phyloP scores from a whole-genome alignment of 1,140 invertebrate genomes.

The Drosophila ohnishii region DNA sequence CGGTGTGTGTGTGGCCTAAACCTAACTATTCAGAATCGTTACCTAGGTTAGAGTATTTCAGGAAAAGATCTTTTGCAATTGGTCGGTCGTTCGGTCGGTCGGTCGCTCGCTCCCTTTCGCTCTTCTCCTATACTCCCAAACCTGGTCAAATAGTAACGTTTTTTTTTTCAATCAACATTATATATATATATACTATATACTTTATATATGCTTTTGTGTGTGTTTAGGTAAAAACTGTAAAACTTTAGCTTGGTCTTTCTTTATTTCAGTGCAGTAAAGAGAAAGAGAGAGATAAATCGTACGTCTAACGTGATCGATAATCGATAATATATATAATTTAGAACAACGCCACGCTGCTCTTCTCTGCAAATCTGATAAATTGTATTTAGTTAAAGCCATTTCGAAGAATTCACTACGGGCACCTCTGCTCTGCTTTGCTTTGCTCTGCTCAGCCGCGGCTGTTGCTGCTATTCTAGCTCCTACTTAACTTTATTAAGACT shows the following conservation, averaged over 20 bases:
- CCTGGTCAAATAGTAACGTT: constrained; percentile 29
- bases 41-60: constrained; percentile 38
- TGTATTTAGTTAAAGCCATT: constrained; percentile 79
- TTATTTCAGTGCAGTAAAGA: constrained; percentile 20
- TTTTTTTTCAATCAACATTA: constrained; percentile 26
- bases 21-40: constrained; percentile 31
- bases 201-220: constrained; percentile 18
- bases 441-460: neutral
- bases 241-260: constrained; percentile 45
- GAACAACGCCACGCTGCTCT: constrained; percentile 19
- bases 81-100: constrained; percentile 82
- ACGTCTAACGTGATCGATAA: constrained; percentile 37
- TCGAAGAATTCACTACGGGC: constrained; percentile 79
- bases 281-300: constrained; percentile 32
- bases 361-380: constrained; percentile 42
- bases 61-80: constrained; percentile 65
- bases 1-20: constrained; percentile 8
- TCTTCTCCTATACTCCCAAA: constrained; percentile 14
- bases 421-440: constrained; percentile 36
- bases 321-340: constrained; percentile 25
- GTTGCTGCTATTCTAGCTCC: constrained; percentile 10
- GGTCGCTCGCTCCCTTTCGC: constrained; percentile 68
- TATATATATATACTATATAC: constrained; percentile 30
- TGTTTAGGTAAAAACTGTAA: constrained; percentile 41
- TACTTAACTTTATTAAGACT: constrained; percentile 47